phyloP scores from a whole-genome alignment of 2,113 vertebrate genomes.

The Bos javanicus region DNA sequence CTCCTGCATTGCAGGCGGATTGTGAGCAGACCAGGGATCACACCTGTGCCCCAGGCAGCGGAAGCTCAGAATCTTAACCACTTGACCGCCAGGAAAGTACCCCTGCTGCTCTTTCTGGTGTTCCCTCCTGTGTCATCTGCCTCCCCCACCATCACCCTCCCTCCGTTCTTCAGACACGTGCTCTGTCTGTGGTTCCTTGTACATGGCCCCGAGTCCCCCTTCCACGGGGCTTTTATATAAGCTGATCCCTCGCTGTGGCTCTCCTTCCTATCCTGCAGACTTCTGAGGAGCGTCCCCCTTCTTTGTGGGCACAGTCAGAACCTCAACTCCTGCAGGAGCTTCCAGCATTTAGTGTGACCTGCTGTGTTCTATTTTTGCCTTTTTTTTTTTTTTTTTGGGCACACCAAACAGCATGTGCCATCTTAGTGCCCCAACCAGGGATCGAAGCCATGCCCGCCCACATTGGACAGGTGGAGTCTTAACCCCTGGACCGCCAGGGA shows the following conservation, averaged over 20 bases:
- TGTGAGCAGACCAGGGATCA: neutral
- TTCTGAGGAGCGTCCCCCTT: neutral
- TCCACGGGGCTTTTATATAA: neutral
- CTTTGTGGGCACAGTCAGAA: neutral
- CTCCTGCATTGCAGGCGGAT: neutral
- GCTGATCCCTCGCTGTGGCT: neutral
- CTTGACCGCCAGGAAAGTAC: neutral
- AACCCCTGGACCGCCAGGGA: neutral
- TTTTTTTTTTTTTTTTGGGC: neutral
- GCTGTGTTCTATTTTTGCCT: neutral
- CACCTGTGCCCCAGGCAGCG: neutral
- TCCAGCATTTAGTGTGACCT: neutral
- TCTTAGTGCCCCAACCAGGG: neutral
- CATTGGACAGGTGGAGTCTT: neutral
- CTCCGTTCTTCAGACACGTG: neutral
- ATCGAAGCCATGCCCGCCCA: accelerated
- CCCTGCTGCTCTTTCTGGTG: neutral
- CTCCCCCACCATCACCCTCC: no score
- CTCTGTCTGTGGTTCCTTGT: neutral
- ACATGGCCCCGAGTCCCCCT: neutral
- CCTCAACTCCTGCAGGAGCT: neutral
- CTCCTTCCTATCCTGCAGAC: neutral
- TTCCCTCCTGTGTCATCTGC: neutral
- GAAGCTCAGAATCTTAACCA: neutral
- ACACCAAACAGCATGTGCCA: neutral